A percentile compares a stretch with the other conserved stretches of the same genome.
These are phyloP conservation scores for Troides oblongomaculatus DNA, from an alignment of 2,888 invertebrate genomes.

Conservation along the genomic window DNA sequence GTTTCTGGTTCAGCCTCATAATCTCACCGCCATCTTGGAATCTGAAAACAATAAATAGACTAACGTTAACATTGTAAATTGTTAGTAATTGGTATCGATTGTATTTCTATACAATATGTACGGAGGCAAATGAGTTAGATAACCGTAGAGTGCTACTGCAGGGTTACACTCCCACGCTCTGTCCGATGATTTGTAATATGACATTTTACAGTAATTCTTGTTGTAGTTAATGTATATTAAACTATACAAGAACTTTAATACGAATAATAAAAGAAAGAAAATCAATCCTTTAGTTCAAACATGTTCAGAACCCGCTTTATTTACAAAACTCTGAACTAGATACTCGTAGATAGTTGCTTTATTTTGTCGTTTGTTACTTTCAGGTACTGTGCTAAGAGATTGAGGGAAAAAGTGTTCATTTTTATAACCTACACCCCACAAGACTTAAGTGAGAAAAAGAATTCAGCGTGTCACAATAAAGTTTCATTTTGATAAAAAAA, in stretches of 20 bases:
- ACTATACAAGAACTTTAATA: background rate
- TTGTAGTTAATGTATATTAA: background rate
- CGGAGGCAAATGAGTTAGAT: constrained; percentile 16
- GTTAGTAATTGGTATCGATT: constrained; percentile 25
- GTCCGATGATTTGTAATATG: background rate
- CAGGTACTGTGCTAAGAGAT: background rate
- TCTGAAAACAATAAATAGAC: constrained; percentile 59
- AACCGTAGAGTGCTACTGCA: constrained; percentile 13
- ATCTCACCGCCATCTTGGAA: constrained; percentile 63
- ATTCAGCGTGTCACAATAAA: background rate
- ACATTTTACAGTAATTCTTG: background rate
- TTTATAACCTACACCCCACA: background rate
- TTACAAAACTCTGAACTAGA: background rate
- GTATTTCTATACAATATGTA: constrained; percentile 17
- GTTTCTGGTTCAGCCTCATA: constrained; percentile 60
- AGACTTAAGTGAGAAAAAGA: background rate
- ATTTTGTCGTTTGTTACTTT: too few species aligned
- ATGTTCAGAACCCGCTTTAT: too few species aligned
- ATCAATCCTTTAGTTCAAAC: background rate
- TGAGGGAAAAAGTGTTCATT: background rate
- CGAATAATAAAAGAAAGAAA: background rate
- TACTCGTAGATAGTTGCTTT: background rate
- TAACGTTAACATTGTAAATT: constrained; percentile 29
- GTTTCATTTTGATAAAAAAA: too few species aligned
- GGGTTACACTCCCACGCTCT: constrained; percentile 18